Percentiles rank a stretch among this genome's conserved stretches.
These are phyloP conservation scores for Drepana arcuata DNA, from an alignment of 1,140 invertebrate species.

Conservation along the genomic window DNA sequence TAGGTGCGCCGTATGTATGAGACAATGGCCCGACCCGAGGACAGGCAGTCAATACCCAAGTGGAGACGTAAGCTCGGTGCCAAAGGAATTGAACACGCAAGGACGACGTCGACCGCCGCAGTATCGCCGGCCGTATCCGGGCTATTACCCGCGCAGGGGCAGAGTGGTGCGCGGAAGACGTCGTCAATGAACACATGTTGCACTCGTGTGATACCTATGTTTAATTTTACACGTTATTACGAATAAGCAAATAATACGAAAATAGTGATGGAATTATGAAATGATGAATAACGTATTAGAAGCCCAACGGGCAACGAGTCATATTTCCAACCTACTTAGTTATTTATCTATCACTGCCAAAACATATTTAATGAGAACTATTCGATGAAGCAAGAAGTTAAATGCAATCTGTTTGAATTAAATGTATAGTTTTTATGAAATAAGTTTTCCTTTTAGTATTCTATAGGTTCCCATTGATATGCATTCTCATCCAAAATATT, in stretches of 20 bases:
- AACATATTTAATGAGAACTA: no score
- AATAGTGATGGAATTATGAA: constrained; percentile 1
- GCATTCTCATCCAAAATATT: no score
- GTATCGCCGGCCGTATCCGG: constrained; percentile 6
- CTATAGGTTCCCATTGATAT: no score
- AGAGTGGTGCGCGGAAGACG: constrained; percentile 23
- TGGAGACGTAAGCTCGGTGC: constrained; percentile 32
- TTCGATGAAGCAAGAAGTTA: no score
- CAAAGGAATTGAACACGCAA: constrained; percentile 35
- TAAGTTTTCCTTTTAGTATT: no score
- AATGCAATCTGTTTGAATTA: no score
- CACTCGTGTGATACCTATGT: no score
- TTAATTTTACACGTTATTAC: no score
- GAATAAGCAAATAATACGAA: constrained; percentile 2
- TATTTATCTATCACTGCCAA: constrained; percentile 11
- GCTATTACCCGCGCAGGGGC: constrained; percentile 5
- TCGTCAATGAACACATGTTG: constrained; percentile 16
- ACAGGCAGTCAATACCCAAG: constrained; percentile 4
- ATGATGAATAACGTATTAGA: no score
- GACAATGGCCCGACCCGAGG: constrained; percentile 25
- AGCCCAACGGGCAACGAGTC: no score
- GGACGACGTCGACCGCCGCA: constrained; percentile 20
- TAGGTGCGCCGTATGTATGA: constrained; percentile 64
- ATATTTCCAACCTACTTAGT: no score
- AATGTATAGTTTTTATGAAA: no score